Conservation (phyloP, 2,888 invertebrate species). For the Drosophila longiperda region DNA sequence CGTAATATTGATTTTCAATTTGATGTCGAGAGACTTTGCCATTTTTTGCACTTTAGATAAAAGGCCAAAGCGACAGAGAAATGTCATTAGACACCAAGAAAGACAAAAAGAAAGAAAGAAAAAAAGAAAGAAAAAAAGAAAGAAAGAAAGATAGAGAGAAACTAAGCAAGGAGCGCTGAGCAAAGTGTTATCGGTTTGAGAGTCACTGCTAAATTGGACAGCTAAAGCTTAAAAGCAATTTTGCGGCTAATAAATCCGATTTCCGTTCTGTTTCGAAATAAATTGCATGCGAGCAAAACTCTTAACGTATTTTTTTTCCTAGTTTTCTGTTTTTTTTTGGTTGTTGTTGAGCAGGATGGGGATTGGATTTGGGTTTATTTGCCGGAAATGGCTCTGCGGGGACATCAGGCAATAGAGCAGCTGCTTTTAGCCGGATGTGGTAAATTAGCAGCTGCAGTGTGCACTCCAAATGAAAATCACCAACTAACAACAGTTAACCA, state of each 20-base stretch:
- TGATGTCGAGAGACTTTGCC: constrained; percentile 47
- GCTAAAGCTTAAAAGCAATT: constrained; percentile 81
- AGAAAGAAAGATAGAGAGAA: neutral
- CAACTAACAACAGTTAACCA: constrained; percentile 2
- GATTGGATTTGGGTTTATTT: constrained; percentile 20
- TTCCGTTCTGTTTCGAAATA: constrained; percentile 82
- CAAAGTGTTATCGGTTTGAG: constrained; percentile 37
- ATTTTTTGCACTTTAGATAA: constrained; percentile 38
- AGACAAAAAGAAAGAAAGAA: constrained; percentile 9
- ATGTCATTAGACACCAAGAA: constrained; percentile 34
- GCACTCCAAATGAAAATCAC: constrained; percentile 44
- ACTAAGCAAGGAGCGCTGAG: too few relatives aligned
- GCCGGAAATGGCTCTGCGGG: constrained; percentile 67
- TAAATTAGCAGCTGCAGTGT: constrained; percentile 69
- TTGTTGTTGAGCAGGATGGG: neutral
- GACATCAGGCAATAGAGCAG: constrained; percentile 38
- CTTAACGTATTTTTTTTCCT: neutral
- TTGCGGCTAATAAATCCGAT: constrained; percentile 84
- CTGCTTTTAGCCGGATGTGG: constrained; percentile 67
- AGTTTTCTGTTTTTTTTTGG: neutral
- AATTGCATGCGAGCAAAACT: constrained; percentile 64
- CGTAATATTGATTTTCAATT: constrained; percentile 81
- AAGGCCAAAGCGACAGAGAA: constrained; percentile 38
- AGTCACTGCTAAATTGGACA: constrained; percentile 67
- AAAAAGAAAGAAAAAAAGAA: constrained; percentile 6